Percentiles rank a stretch among this genome's conserved stretches.
Evolutionary conservation across 1,140 invertebrate genomes (phyloP).

Genomic region (Drosophila bipectinata): DNA sequence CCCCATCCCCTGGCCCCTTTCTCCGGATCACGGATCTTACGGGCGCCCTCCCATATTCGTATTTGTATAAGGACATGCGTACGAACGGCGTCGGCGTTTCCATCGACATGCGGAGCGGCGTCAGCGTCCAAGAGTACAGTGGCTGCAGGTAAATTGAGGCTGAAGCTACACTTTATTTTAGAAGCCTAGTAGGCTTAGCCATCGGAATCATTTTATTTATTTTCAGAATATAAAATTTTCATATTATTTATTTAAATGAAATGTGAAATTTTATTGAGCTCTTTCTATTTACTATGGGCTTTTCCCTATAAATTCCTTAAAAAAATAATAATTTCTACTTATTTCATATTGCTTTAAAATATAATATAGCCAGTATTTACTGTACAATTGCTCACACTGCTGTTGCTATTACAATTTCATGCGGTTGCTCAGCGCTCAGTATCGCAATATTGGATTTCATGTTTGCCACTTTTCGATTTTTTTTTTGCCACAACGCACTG

Average conservation of each 20-base stretch:
- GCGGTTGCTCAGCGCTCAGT: slow-evolving; percentile 41
- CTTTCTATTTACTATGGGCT: no score
- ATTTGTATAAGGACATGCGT: slow-evolving; percentile 81
- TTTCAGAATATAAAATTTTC: no score
- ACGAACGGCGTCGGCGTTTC: slow-evolving; percentile 50
- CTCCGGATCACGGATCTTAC: slow-evolving; percentile 2
- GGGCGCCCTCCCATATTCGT: slow-evolving; percentile 44
- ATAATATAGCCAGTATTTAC: not conserved
- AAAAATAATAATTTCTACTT: no score
- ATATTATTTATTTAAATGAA: no score
- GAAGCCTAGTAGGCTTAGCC: no score
- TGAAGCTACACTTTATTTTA: no score
- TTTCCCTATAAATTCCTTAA: no score
- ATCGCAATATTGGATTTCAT: slow-evolving; percentile 78
- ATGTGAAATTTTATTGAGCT: no score
- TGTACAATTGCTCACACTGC: slow-evolving; percentile 20
- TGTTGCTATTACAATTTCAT: slow-evolving; percentile 59
- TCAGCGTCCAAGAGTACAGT: slow-evolving; percentile 24
- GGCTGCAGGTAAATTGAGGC: not conserved
- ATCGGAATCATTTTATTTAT: no score
- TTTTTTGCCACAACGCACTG: slow-evolving; percentile 22
- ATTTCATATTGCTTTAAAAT: not conserved
- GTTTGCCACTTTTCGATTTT: slow-evolving; percentile 64
- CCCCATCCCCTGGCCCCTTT: not conserved
- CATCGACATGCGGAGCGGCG: slow-evolving; percentile 45